Evolutionary conservation across 2,797 vertebrate species (phyloP), one percentile per base, ranked within the genome.

Genomic region (Huso huso): DNA sequence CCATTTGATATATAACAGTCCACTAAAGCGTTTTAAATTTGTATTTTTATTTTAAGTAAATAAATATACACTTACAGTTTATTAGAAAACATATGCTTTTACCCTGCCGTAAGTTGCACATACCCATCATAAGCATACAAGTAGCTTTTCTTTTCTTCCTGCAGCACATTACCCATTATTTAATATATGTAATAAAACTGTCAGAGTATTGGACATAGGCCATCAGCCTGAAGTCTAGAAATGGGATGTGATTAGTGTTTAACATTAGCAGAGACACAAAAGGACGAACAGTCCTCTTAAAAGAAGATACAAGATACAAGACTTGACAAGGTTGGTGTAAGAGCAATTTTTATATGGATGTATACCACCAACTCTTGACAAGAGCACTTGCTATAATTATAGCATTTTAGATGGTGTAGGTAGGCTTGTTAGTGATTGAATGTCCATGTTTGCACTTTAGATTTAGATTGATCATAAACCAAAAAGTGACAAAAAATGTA

Each of bases 251-350:
- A 83, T 83, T 75, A 68, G 77, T 74, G 75, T 74, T 61, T 78
- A 75, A 75, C 66, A 77, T 77, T 66, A 72, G 74, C 70, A 71
- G 0, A 51, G 6, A 52, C 67, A 72, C 76, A 79, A 63, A 73
- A 73, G 62, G 73, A 77, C 74, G 66, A 77, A 49, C 73, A 67
- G 60, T 60, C 62, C 70, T 76, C 73, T 73, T 75, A 67, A 71
- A 72, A 74, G 65, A 71, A 71, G 72, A 75, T 78, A 72, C 64
- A 70, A 73, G 73, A 72, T 72, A 73, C 70, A 66, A 74, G 72
- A 70, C 65, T 71, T 81, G 80, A 84, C 80, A 85, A 74, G 80
- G 78, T 80, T 76, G 65, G 67, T 68, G 68, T 48, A 76, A 69
- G 60, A 69, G 72, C 68, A 71, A 66, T 2, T 8, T 6, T 2